These are phyloP conservation scores for Himantopus leucocephalus DNA, from an alignment of 2,113 vertebrate genomes.

Conservation along the genomic window DNA sequence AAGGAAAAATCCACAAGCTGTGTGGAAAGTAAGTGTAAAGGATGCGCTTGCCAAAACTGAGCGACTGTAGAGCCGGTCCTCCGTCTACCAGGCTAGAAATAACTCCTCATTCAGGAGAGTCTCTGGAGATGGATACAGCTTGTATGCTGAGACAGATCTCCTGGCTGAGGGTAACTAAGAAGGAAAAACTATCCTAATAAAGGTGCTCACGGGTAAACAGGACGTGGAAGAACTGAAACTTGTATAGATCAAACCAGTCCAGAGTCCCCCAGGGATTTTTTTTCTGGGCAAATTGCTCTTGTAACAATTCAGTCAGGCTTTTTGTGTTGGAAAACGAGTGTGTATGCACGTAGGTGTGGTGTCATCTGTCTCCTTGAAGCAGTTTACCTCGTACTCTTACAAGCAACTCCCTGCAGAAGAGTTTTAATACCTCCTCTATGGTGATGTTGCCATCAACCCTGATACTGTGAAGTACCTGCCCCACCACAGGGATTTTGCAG, in stretches of 20 bases:
- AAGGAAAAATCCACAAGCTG: background rate
- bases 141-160: background rate
- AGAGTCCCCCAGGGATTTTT: background rate
- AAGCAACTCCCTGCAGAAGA: background rate
- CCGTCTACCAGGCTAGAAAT: background rate
- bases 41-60: background rate
- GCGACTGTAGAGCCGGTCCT: background rate
- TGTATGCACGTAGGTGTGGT: rapidly evolving
- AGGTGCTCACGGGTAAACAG: background rate
- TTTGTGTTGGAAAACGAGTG: background rate
- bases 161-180: background rate
- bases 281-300: background rate
- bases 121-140: background rate
- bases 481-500: background rate
- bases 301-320: background rate
- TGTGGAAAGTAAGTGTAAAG: background rate
- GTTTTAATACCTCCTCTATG: background rate
- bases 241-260: background rate
- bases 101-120: background rate
- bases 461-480: background rate
- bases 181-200: background rate
- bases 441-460: background rate
- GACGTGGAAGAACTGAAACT: background rate
- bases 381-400: background rate
- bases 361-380: background rate